Evolutionary conservation across 23 tunicate species (phyloP), one percentile per base, ranked within the genome.

Genomic region (Trididemnum nubilum): DNA sequence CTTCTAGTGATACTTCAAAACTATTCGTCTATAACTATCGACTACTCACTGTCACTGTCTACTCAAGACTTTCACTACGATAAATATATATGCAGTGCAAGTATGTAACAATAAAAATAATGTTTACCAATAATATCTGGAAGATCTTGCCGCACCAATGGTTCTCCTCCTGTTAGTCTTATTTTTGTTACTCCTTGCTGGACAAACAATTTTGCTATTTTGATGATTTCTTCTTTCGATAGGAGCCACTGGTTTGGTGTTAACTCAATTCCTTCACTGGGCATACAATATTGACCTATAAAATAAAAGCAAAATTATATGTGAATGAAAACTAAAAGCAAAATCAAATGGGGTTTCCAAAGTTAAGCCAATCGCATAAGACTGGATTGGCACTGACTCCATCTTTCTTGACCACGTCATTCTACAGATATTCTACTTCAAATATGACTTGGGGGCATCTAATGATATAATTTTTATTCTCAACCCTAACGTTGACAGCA

Each of bases 161-260:
- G 99, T 78, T 95, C 99, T 40, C 99, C 99, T 54, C 99, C 99
- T 37, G 99, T 95, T 25, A 95, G 66, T 58, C 99, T 71, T 22
- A 95, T 95, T 51, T 95, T 95, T 0, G 81, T 85, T 15, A 95
- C 94, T 0, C 96, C 96, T 28, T 90, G 87, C 67, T 89, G 50
- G 2, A 95, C 92, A 72, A 95, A 90, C 36, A 95, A 29, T n/a
- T 60, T 66, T 5, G 93, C 82, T 19, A 93, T 37, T 26, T 74
- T 75, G 21, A 93, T 36, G 25, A 95, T 82, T 83, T 95, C 99
- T 26, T 95, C 88, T 3, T 73, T 86, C 19, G 92, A 71, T 21
- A 95, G 88, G 30, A 95, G 77, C 50, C 72, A 66, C 21, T 83
- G 71, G 12, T 52, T 52, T 0, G 96, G 96, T 12, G 96, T 82